Evolutionary conservation across 2,113 vertebrate species (phyloP).

Genomic region (Burhinus bistriatus): DNA sequence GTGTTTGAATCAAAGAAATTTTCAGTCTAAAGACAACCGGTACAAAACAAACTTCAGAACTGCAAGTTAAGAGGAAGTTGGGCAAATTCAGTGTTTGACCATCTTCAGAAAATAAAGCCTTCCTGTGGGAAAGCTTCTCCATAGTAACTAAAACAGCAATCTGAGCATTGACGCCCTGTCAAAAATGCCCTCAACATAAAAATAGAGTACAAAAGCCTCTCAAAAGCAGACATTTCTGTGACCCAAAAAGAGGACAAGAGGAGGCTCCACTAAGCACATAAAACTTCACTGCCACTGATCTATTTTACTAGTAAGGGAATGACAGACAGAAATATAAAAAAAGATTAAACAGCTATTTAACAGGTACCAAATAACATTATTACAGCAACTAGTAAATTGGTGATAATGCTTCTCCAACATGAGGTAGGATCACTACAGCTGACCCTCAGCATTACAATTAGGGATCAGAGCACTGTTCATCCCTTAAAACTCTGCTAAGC

Average conservation of each 20-base stretch:
- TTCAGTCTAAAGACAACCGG: not conserved
- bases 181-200: conserved; percentile 40
- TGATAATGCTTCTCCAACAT: not conserved
- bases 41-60: conserved; percentile 8
- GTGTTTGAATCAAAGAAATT: not conserved
- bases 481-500: not conserved
- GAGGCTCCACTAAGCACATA: not conserved
- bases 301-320: not conserved
- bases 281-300: not conserved
- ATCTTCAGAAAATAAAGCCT: conserved; percentile 40
- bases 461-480: not conserved
- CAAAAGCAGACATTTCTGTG: conserved; percentile 4
- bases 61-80: conserved; percentile 18
- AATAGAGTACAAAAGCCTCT: conserved; percentile 52
- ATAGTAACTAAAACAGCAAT: conserved; percentile 53
- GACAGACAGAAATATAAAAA: not conserved
- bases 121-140: conserved; percentile 48
- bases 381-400: not conserved
- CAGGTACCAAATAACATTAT: not conserved
- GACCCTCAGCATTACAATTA: not conserved
- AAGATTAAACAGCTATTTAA: not conserved
- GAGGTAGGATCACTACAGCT: not conserved
- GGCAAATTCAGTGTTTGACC: conserved; percentile 2
- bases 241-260: conserved; percentile 14
- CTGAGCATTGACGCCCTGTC: conserved; percentile 33